phyloP scores from a whole-genome alignment of 1,140 invertebrate genomes.

The Pinna nobilis region DNA sequence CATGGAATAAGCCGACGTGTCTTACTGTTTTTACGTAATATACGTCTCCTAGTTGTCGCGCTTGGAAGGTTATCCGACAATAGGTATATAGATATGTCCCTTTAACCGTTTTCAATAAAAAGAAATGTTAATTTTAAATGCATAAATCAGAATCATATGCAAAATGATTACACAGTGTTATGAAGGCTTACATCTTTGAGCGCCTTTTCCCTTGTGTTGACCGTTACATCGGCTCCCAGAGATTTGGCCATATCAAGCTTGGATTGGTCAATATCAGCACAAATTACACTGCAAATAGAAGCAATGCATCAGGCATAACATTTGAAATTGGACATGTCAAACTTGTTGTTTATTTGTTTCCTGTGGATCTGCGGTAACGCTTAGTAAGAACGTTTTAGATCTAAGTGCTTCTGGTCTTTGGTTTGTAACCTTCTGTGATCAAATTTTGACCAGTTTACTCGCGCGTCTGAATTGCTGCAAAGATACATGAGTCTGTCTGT shows the following conservation, averaged over 20 bases:
- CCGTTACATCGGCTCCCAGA: slow-evolving; percentile 62
- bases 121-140: no score
- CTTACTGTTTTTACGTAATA: no score
- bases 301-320: not conserved
- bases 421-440: not conserved
- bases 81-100: no score
- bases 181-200: slow-evolving; percentile 63
- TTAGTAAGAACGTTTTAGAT: not conserved
- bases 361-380: not conserved
- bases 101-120: no score
- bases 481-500: no score
- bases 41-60: no score
- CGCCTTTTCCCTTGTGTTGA: slow-evolving; percentile 59
- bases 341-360: not conserved
- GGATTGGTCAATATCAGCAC: slow-evolving; percentile 60
- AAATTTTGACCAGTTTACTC: no score
- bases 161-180: no score
- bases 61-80: no score
- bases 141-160: not conserved
- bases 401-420: not conserved
- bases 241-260: slow-evolving; percentile 63
- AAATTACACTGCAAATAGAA: slow-evolving; percentile 57
- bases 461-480: no score
- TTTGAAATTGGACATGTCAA: not conserved
- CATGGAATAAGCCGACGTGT: no score